phyloP scores from a whole-genome alignment of 2,888 invertebrate species.

The Eupeodes latifasciatus region DNA sequence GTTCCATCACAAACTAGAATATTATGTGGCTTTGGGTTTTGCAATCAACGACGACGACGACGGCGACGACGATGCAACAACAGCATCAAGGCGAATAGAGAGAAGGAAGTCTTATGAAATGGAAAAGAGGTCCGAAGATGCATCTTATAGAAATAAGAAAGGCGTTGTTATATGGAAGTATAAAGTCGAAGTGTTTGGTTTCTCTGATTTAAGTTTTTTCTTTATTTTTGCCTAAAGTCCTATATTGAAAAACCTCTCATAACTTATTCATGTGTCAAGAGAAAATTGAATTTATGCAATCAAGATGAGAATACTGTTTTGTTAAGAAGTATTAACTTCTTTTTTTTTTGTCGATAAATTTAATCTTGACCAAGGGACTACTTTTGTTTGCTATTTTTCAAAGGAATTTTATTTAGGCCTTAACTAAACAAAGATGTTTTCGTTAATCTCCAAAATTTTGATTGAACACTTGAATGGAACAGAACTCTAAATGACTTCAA shows the following conservation, averaged over 20 bases:
- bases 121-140: conserved; percentile 27
- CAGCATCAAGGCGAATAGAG: background rate
- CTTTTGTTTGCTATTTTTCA: no score
- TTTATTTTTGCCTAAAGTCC: background rate
- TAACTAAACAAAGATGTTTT: no score
- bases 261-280: conserved; percentile 67
- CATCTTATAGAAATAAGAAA: background rate
- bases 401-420: no score
- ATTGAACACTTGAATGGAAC: no score
- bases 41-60: conserved; percentile 32
- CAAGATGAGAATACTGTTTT: conserved; percentile 51
- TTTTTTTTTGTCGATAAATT: background rate
- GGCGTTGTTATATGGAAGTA: conserved; percentile 29
- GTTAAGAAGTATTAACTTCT: conserved; percentile 16
- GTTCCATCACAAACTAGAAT: conserved; percentile 39
- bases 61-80: no score
- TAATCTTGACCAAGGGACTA: background rate
- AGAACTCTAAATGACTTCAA: no score
- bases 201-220: conserved; percentile 12
- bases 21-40: conserved; percentile 44
- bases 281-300: conserved; percentile 68
- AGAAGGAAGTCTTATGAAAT: conserved; percentile 31
- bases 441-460: no score
- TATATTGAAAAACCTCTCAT: conserved; percentile 45
- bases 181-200: conserved; percentile 36